phyloP scores from a whole-genome alignment of 1,140 invertebrate species.

The Euura lappo region DNA sequence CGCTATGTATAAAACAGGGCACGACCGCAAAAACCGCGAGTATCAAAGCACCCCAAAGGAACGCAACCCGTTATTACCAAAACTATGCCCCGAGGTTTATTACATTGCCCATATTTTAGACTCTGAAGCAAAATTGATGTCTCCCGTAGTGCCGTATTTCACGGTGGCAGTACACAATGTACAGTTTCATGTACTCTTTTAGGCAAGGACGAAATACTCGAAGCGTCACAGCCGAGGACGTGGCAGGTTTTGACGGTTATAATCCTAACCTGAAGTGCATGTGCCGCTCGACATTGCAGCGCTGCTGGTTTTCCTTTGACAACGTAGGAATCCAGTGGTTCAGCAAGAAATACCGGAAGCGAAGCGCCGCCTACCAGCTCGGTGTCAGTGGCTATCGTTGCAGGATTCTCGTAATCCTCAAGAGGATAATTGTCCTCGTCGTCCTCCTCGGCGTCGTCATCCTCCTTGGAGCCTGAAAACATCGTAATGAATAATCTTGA shows the following conservation, averaged over 20 bases:
- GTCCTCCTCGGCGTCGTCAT: constrained; percentile 23
- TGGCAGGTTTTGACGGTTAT: neutral
- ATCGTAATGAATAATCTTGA: neutral
- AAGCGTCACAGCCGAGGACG: too few species aligned
- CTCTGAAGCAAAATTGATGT: neutral
- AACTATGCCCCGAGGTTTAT: constrained; percentile 3
- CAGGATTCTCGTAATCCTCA: constrained; percentile 24
- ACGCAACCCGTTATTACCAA: neutral
- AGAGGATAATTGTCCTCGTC: constrained; percentile 21
- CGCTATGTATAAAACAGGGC: neutral
- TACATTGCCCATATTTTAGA: constrained; percentile 2
- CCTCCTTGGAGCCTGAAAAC: constrained; percentile 17
- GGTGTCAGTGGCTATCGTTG: constrained; percentile 23
- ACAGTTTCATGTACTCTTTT: too few species aligned
- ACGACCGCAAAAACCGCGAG: neutral
- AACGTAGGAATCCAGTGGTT: constrained; percentile 81
- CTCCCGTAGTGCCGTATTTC: neutral
- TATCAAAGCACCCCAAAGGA: neutral
- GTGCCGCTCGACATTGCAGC: constrained; percentile 79
- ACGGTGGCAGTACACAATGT: neutral
- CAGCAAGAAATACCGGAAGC: constrained; percentile 77
- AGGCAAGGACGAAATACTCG: too few species aligned
- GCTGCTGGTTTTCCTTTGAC: constrained; percentile 82
- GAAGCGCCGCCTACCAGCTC: constrained; percentile 33
- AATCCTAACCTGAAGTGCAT: constrained; percentile 67